These are phyloP conservation scores for Drosophila nasuta DNA, from an alignment of 1,140 invertebrate species.

Conservation along the genomic window DNA sequence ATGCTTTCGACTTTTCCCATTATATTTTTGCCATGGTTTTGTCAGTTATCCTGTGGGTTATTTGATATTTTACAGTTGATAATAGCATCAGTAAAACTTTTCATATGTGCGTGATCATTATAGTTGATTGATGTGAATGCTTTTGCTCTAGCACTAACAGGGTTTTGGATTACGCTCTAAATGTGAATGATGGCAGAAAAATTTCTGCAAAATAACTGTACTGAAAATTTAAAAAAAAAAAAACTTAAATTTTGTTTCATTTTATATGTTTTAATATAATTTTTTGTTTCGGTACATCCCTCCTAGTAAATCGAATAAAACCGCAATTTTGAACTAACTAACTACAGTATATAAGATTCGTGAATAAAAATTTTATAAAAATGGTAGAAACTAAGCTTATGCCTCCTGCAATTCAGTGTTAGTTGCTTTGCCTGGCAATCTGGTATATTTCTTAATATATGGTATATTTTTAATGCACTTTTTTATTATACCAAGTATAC, in stretches of 20 bases:
- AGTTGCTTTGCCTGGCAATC: no score
- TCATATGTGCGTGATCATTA: constrained; percentile 73
- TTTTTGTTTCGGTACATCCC: no score
- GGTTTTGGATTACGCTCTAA: constrained; percentile 58
- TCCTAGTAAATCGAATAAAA: no score
- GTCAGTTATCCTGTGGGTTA: constrained; percentile 75
- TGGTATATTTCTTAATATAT: no score
- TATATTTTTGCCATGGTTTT: constrained; percentile 70
- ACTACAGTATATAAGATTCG: no score
- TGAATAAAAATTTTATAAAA: no score
- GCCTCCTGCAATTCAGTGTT: no score
- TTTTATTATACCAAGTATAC: no score
- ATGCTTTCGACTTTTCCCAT: constrained; percentile 60
- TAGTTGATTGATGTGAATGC: constrained; percentile 71
- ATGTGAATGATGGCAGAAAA: background rate
- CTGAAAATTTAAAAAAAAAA: constrained; percentile 2
- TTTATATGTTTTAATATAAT: no score
- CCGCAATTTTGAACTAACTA: no score
- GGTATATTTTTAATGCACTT: no score
- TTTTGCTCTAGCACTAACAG: background rate
- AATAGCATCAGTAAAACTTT: constrained; percentile 66
- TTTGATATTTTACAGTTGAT: constrained; percentile 82
- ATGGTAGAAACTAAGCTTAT: no score
- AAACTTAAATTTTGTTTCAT: background rate
- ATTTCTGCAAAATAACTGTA: constrained; percentile 52